phyloP scores from a whole-genome alignment of 2,888 invertebrate species.

The Drosophila ustulata region DNA sequence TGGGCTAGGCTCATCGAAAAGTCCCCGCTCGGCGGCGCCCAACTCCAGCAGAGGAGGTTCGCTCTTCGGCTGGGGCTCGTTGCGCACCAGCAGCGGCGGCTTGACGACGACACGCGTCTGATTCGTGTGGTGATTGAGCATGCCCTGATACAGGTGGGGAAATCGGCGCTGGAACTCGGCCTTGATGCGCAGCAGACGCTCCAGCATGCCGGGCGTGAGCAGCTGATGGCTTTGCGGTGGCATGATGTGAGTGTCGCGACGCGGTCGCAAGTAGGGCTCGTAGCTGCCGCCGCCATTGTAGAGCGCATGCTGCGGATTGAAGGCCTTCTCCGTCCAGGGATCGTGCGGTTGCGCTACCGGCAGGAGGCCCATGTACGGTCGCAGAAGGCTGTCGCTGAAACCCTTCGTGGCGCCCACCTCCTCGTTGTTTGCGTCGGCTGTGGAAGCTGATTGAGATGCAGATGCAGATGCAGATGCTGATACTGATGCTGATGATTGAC shows the following conservation, averaged over 20 bases:
- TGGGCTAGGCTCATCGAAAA: conserved; percentile 36
- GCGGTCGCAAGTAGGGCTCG: conserved; percentile 69
- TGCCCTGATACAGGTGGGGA: conserved; percentile 73
- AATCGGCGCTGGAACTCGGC: conserved; percentile 74
- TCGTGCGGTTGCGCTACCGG: conserved; percentile 69
- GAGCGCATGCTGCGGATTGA: conserved; percentile 69
- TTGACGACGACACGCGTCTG: conserved; percentile 63
- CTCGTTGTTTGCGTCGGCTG: not conserved
- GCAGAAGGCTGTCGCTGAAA: conserved; percentile 57
- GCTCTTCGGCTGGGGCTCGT: not conserved
- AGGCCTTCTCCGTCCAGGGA: conserved; percentile 78
- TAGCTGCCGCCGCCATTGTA: conserved; percentile 76
- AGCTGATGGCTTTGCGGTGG: conserved; percentile 22
- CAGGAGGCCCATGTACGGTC: conserved; percentile 81
- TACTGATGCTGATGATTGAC: conserved; percentile 61
- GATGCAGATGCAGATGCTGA: conserved; percentile 22
- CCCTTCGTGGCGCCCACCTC: conserved; percentile 55
- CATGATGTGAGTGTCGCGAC: conserved; percentile 68
- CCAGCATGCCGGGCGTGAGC: conserved; percentile 77
- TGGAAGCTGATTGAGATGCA: conserved; percentile 2
- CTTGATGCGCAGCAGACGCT: conserved; percentile 71
- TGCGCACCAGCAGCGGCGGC: conserved; percentile 68
- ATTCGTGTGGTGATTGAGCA: conserved; percentile 68
- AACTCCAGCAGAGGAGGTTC: conserved; percentile 66
- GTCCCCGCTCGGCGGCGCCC: conserved; percentile 75